Base-by-base conservation (phyloP, 2,888 invertebrate genomes). In the Thysanoteuthis rhombus region DNA sequence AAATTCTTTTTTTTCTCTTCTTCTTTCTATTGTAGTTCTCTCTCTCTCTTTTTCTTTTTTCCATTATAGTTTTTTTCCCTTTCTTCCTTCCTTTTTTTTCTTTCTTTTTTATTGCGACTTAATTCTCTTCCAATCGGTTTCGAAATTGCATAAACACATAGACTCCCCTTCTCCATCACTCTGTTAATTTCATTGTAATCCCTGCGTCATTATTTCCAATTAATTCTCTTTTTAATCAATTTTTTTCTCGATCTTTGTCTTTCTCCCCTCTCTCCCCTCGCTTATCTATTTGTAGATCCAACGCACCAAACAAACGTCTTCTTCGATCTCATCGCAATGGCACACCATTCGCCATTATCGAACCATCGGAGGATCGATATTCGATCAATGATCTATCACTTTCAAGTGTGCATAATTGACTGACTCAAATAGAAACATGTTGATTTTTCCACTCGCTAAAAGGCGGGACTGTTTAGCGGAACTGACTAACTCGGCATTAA, bases 241-340 rank as follows among this genome's bases (percentile, higher is more conserved):
- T 19, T 22, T 19, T 3, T 19, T 22, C 22, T n/a, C n/a, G 1
- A 1, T n/a, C n/a, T 19, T 2, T 8, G 0, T 10, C n/a, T n/a
- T n/a, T 2, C 10, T n/a, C n/a, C 3, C 36, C 16, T 36, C 1
- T n/a, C n/a, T 16, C n/a, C 3, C 12, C n/a, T n/a, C 12, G 12
- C n/a, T 36, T n/a, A 16, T n/a, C 12, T 36, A 16, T 75, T 75
- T 75, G 22, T 75, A 75, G 75, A 75, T 75, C 16, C 8, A 36
- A 75, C 3, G 12, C 75, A n/a, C n/a, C 19, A 12, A 75, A 36
- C 75, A 75, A 75, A 36, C 75, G 75, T 36, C 75, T n/a, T 75
- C 2, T 75, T 75, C 75, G 36, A 75, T 75, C n/a, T 75, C 75
- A 75, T 75, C 3, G 75, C 75, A 75, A n/a, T 16, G 36, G 75